Percentiles rank a stretch among this genome's conserved stretches.
phyloP scores from a whole-genome alignment of 2,113 vertebrate genomes.

The Leucosticte australis region DNA sequence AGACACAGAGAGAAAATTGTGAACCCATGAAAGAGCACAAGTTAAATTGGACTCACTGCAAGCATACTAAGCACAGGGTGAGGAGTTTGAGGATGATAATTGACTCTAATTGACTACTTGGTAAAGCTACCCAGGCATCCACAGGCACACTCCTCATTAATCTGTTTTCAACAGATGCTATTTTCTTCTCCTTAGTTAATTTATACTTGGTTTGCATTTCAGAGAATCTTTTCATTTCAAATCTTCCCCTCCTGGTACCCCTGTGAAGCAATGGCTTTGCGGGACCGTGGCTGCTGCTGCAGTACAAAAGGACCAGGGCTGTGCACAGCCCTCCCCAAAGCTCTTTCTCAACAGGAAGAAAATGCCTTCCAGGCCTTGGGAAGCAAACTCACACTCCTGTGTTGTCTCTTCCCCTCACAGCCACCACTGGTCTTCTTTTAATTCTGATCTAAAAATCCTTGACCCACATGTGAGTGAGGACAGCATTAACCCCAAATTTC shows the following conservation, averaged over 20 bases:
- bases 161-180: background rate
- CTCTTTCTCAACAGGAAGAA: background rate
- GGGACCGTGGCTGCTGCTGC: background rate
- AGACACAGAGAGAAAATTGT: conserved; percentile 52
- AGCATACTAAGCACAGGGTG: conserved; percentile 28
- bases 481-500: background rate
- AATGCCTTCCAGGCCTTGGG: background rate
- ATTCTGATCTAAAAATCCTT: background rate
- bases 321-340: background rate
- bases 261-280: background rate
- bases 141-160: conserved; percentile 4
- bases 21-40: conserved; percentile 2
- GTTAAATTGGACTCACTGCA: conserved; percentile 28
- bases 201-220: background rate
- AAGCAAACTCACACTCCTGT: background rate
- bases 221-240: background rate
- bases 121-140: conserved; percentile 38
- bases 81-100: conserved; percentile 36
- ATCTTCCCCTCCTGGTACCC: background rate
- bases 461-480: background rate
- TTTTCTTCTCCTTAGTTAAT: conserved; percentile 44
- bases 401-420: background rate
- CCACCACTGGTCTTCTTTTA: background rate
- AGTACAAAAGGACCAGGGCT: background rate
- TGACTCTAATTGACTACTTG: conserved; percentile 45